phyloP scores from a whole-genome alignment of 1,140 invertebrate species.

The Samia ricini region DNA sequence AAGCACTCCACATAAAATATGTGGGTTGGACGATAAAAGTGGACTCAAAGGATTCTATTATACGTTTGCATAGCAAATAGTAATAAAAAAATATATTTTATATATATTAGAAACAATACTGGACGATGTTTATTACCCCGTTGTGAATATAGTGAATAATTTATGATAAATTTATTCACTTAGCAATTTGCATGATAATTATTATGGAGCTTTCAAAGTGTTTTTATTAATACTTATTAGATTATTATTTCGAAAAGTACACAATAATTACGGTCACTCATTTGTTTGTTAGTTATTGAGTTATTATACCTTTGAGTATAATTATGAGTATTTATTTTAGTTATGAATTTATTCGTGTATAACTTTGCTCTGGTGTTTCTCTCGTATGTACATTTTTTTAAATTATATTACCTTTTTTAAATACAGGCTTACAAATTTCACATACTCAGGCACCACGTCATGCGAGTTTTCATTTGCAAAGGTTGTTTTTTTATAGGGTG shows the following conservation, averaged over 20 bases:
- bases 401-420: no score
- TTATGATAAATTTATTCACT: background rate
- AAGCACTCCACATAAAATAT: conserved; percentile 5
- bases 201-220: background rate
- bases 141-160: background rate
- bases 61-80: conserved; percentile 1
- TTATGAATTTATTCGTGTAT: no score
- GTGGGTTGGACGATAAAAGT: conserved; percentile 6
- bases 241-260: background rate
- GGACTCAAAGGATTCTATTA: conserved; percentile 8
- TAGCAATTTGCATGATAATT: background rate
- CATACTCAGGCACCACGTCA: no score
- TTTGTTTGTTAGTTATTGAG: background rate
- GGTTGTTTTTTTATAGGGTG: no score
- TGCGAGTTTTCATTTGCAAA: no score
- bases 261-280: background rate
- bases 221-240: background rate
- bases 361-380: no score
- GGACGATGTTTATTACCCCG: background rate
- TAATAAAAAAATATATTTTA: no score
- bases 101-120: background rate
- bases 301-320: background rate
- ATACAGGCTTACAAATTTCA: no score
- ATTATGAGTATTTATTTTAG: background rate
- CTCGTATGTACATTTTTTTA: no score